Conservation (phyloP, 2,888 invertebrate species). For the Machimus rusticus region DNA sequence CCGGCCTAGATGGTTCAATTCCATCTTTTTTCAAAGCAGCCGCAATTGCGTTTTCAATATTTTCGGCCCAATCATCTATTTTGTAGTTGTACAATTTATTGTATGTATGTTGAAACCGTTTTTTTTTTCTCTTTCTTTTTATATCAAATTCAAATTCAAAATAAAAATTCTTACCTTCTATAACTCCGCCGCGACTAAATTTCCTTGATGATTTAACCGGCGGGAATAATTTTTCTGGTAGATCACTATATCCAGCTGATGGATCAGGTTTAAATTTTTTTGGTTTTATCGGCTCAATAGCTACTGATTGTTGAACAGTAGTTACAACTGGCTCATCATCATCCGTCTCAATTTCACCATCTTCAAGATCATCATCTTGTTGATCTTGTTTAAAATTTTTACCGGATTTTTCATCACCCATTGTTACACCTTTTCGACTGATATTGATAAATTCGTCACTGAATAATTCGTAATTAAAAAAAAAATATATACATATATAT, state of each 20-base stretch:
- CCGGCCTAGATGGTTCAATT: constrained; percentile 59
- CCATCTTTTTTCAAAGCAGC: constrained; percentile 77
- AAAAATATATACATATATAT: background rate
- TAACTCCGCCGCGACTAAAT: background rate
- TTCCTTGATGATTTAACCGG: background rate
- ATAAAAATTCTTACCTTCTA: too few relatives aligned
- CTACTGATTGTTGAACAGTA: background rate
- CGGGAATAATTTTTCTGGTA: background rate
- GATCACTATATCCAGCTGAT: background rate
- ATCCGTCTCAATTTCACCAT: constrained; percentile 83
- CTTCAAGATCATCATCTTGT: constrained; percentile 75
- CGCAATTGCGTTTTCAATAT: constrained; percentile 80
- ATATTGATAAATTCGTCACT: background rate
- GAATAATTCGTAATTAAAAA: background rate
- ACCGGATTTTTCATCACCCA: background rate
- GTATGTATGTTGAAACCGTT: too few relatives aligned
- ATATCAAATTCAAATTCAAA: too few relatives aligned
- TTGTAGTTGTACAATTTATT: too few relatives aligned
- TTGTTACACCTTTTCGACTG: background rate
- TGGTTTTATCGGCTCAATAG: background rate
- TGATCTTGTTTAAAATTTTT: background rate
- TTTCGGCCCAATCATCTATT: constrained; percentile 78
- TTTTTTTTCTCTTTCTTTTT: too few relatives aligned
- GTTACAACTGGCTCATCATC: constrained; percentile 53
- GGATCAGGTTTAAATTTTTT: background rate